Conservation (phyloP, 2,113 vertebrate genomes). For the Myrmophylax atrothorax region DNA sequence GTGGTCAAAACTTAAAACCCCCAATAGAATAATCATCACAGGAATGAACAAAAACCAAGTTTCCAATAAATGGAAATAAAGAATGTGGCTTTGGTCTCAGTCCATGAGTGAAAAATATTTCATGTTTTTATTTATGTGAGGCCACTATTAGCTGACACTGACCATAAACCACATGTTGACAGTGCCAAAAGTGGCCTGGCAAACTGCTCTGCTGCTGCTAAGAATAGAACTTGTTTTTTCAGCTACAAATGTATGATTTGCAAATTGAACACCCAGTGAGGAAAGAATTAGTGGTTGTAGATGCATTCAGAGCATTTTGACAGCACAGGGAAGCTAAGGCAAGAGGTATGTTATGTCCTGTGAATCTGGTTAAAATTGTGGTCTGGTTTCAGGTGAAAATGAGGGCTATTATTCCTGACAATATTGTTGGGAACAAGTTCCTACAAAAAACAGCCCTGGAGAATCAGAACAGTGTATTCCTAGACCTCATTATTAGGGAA, state of each 20-base stretch:
- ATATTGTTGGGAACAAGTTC: background rate
- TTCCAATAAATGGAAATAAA: constrained; percentile 44
- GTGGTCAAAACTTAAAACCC: constrained; percentile 5
- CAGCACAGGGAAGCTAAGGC: background rate
- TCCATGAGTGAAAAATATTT: constrained; percentile 8
- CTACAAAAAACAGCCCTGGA: background rate
- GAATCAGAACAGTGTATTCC: constrained; percentile 18
- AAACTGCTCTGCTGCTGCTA: background rate
- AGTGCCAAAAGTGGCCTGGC: constrained; percentile 47
- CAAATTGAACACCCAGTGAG: constrained; percentile 25
- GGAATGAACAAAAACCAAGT: background rate
- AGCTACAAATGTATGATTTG: constrained; percentile 36
- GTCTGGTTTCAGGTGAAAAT: constrained; percentile 44
- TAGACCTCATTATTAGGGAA: background rate
- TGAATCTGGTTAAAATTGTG: constrained; percentile 25
- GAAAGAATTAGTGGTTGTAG: constrained; percentile 29
- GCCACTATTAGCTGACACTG: constrained; percentile 49
- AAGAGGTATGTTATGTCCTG: constrained; percentile 35
- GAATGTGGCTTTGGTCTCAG: constrained; percentile 33
- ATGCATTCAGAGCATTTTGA: background rate
- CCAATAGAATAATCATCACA: constrained; percentile 2
- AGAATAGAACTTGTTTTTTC: constrained; percentile 56
- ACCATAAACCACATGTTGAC: constrained; percentile 58
- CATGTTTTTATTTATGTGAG: constrained; percentile 52
- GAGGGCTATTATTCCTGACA: constrained; percentile 21